Percentiles rank a stretch among this genome's conserved stretches.
Evolutionary conservation across 2,888 invertebrate genomes (phyloP).

Genomic region (Sphecodes monilicornis): DNA sequence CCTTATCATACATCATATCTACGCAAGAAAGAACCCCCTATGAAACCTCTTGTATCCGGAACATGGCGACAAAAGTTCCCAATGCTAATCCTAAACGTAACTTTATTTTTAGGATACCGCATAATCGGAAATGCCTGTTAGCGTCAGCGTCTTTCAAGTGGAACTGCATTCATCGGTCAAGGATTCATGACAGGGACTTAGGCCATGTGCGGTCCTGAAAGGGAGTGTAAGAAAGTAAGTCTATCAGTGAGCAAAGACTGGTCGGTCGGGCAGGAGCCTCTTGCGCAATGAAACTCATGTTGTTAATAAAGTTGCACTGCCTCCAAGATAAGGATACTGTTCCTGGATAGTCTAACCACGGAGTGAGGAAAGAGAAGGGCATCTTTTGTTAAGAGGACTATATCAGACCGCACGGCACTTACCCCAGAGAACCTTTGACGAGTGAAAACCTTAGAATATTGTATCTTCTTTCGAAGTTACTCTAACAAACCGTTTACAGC

Average conservation of each 20-base stretch:
- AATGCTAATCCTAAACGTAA: background rate
- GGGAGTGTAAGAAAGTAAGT: background rate
- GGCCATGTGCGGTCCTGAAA: background rate
- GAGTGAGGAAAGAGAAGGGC: background rate
- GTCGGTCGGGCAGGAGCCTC: background rate
- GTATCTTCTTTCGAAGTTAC: background rate
- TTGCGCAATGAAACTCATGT: background rate
- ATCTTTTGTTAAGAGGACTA: background rate
- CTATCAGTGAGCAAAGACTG: background rate
- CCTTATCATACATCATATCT: background rate
- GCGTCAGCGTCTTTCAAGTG: background rate
- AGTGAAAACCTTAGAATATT: constrained; percentile 6
- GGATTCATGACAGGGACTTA: background rate
- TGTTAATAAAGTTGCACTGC: background rate
- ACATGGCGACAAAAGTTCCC: background rate
- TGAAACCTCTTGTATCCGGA: background rate
- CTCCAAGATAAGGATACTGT: background rate
- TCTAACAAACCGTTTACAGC: constrained; percentile 9
- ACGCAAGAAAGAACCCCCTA: background rate
- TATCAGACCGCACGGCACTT: constrained; percentile 3
- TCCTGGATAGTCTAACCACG: background rate
- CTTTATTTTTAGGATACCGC: background rate
- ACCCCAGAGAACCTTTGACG: constrained; percentile 4
- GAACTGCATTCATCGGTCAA: background rate
- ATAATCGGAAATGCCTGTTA: background rate